Evolutionary conservation across 2,113 vertebrate genomes (phyloP).

Genomic region (Odontophorus gujanensis): DNA sequence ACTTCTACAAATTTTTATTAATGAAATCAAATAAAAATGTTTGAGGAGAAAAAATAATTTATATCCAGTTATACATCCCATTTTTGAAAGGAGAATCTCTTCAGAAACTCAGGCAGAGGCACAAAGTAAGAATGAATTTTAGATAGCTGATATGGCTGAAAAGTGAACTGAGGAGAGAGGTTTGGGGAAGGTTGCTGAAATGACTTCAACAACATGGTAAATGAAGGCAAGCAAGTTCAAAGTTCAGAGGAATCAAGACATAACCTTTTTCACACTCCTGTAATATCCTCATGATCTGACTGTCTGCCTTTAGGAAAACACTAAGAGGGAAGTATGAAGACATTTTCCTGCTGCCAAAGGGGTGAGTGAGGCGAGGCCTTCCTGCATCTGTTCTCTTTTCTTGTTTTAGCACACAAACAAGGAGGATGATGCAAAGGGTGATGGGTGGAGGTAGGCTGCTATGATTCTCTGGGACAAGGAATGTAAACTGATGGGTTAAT

Average conservation of each 20-base stretch:
- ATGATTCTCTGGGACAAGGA: background rate
- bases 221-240: background rate
- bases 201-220: accelerated
- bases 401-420: background rate
- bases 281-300: background rate
- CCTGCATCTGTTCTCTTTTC: background rate
- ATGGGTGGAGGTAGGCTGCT: background rate
- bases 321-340: background rate
- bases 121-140: background rate
- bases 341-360: background rate
- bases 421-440: background rate
- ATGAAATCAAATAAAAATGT: background rate
- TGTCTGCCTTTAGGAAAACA: background rate
- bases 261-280: accelerated
- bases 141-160: background rate
- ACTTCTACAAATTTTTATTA: background rate
- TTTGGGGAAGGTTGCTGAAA: background rate
- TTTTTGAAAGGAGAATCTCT: background rate
- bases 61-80: background rate
- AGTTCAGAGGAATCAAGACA: background rate
- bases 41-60: background rate
- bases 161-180: background rate
- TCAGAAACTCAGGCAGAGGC: background rate
- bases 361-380: background rate
- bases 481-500: background rate